Evolutionary conservation across 2,888 invertebrate species (phyloP), one percentile per base, ranked within the genome.

Genomic region (Cheilosia vernalis): DNA sequence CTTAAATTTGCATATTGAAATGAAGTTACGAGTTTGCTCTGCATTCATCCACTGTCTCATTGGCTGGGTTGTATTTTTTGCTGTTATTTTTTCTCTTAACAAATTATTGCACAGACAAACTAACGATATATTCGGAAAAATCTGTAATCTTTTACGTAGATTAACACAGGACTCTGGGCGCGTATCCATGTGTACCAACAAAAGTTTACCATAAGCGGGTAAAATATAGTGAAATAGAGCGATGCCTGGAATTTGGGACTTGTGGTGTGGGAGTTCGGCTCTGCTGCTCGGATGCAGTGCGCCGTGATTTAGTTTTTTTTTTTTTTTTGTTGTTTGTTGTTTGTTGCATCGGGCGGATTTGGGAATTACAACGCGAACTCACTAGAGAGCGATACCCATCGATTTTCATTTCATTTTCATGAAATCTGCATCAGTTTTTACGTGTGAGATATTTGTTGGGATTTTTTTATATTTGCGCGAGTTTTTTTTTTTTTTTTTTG

Each of bases 381-480:
- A 27, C 58, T 63, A 37, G 63, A 49, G 49, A 78, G 21, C 66
- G 61, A 81, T 73, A 56, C 66, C 78, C 61, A 83, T 83, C 73
- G 83, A 83, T 83, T 79, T 83, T 73, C 72, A 58, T 78, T 67
- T 66, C 72, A 63, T 78, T 67, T 66, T 82, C 61, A 61, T 42
- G 58, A 63, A 67, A 78, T 73, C 67, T 77, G 66, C 61, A 78
- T 78, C 47, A 49, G 53, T 53, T 58, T 74, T 70, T 49, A 51
- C 49, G 17, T 47, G 61, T 27, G 60, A 27, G 66, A 15, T 33
- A 19, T 44, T 15, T 56, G 1, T 24, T 47, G 21, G 24, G 3
- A n/a, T 4, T 7, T 19, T 21, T 70, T 60, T 27, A 42, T n/a
- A 5, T 49, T 33, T n/a, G 1, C 7, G 9, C 30, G 10, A 21